A percentile compares a stretch with the other conserved stretches of the same genome.
These are phyloP conservation scores for Lepus europaeus DNA, from an alignment of 2,113 vertebrate genomes.

Conservation along the genomic window DNA sequence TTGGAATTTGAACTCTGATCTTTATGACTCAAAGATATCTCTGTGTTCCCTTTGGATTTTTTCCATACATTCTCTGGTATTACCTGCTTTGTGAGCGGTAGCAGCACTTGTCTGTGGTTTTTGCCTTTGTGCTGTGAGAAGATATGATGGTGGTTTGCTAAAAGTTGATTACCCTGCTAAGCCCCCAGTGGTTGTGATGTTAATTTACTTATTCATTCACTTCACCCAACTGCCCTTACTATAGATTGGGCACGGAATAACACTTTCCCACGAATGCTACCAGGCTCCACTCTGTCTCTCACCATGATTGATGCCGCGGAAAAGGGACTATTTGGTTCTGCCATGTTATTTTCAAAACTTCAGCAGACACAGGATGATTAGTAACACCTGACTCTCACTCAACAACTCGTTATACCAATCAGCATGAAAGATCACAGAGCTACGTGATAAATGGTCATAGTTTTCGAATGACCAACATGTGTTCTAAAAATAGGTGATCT, in stretches of 20 bases:
- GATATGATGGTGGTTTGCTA: not conserved
- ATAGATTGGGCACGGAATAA: not conserved
- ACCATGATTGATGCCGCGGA: not conserved
- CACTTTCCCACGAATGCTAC: not conserved
- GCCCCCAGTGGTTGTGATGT: not conserved
- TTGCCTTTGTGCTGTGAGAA: not conserved
- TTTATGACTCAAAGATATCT: not conserved
- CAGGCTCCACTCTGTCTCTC: not conserved
- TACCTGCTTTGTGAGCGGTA: not conserved
- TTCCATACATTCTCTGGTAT: not conserved
- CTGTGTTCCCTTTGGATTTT: not conserved
- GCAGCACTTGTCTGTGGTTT: too few relatives aligned
- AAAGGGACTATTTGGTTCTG: not conserved
- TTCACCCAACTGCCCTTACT: not conserved
- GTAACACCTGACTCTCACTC: not conserved
- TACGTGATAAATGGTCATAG: constrained; percentile 57
- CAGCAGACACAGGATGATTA: constrained; percentile 1
- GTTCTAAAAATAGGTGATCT: constrained; percentile 70
- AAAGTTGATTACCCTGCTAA: not conserved
- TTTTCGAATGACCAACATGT: constrained; percentile 57
- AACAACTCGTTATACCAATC: constrained; percentile 27
- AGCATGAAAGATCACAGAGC: not conserved
- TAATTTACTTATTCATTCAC: not conserved
- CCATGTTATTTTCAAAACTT: not conserved
- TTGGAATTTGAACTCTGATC: not conserved